Conservation (phyloP, 2,797 vertebrate genomes). For the Capromys pilorides region DNA sequence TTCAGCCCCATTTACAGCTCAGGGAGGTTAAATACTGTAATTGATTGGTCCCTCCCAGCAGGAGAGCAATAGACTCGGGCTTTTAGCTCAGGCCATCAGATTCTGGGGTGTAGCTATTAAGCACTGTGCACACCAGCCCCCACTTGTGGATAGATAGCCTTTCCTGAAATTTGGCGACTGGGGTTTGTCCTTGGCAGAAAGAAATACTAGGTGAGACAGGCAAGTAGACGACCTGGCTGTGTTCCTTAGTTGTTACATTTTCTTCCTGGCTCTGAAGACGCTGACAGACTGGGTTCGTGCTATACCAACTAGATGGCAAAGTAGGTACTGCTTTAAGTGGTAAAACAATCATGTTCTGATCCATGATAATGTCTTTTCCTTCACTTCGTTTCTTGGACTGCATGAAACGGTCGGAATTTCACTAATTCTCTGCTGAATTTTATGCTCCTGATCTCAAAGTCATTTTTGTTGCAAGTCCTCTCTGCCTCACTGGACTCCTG, state of each 20-base stretch:
- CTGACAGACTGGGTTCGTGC: background rate
- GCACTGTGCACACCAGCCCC: background rate
- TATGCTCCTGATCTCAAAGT: background rate
- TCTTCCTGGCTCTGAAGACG: background rate
- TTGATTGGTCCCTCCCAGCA: slow-evolving; percentile 22
- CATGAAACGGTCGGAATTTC: background rate
- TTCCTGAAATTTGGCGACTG: background rate
- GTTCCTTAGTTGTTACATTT: background rate
- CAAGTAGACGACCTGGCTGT: background rate
- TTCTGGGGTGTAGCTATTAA: background rate
- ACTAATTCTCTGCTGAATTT: background rate
- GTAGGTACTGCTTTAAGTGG: too few species aligned
- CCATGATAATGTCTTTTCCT: background rate
- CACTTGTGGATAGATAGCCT: background rate
- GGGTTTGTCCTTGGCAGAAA: slow-evolving; percentile 1
- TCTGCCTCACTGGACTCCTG: background rate
- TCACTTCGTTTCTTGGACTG: background rate
- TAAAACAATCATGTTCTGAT: background rate
- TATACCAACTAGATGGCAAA: background rate
- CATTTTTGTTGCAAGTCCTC: background rate
- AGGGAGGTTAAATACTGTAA: background rate
- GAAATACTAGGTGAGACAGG: background rate
- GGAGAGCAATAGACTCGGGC: background rate
- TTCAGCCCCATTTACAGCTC: slow-evolving; percentile 51
- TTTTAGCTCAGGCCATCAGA: background rate